A percentile compares a stretch with the other conserved stretches of the same genome.
phyloP scores from a whole-genome alignment of 2,888 invertebrate species.

The Amphipoea oculea region DNA sequence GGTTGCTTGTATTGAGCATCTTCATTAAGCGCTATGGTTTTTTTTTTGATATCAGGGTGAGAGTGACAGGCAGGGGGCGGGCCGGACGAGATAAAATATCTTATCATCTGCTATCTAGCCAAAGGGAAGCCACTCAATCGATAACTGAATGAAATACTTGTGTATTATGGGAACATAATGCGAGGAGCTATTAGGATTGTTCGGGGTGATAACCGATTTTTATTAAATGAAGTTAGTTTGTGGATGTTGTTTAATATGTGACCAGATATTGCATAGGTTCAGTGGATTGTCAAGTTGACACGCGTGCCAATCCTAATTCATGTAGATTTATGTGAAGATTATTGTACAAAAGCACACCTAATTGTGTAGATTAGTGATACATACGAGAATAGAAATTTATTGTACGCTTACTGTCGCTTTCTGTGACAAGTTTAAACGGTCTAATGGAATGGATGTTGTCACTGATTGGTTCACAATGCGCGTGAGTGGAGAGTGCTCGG shows the following conservation, averaged over 20 bases:
- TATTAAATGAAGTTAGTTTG: slow-evolving; percentile 42
- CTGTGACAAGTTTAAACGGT: slow-evolving; percentile 83
- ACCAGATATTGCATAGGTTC: neutral
- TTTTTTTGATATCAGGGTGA: slow-evolving; percentile 74
- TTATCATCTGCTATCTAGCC: slow-evolving; percentile 82
- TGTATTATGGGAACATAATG: slow-evolving; percentile 66
- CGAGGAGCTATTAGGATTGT: slow-evolving; percentile 56
- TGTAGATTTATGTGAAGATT: slow-evolving; percentile 25
- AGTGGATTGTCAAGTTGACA: slow-evolving; percentile 12
- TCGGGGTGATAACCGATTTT: slow-evolving; percentile 41
- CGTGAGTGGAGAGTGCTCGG: slow-evolving; percentile 71
- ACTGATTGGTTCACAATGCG: slow-evolving; percentile 88
- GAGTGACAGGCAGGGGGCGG: slow-evolving; percentile 76
- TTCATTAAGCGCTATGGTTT: slow-evolving; percentile 47
- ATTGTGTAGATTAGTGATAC: slow-evolving; percentile 43
- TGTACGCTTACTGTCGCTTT: slow-evolving; percentile 78
- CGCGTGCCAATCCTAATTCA: slow-evolving; percentile 7
- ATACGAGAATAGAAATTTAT: slow-evolving; percentile 69
- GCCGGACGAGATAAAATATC: slow-evolving; percentile 82
- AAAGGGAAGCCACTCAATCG: slow-evolving; percentile 81
- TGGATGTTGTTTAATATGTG: slow-evolving; percentile 9
- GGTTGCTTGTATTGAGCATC: slow-evolving; percentile 32
- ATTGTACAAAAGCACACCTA: slow-evolving; percentile 46
- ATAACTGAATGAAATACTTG: slow-evolving; percentile 74
- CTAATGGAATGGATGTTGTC: slow-evolving; percentile 82